phyloP scores from a whole-genome alignment of 2,113 vertebrate species.

The Rhegmatorhina hoffmannsi region DNA sequence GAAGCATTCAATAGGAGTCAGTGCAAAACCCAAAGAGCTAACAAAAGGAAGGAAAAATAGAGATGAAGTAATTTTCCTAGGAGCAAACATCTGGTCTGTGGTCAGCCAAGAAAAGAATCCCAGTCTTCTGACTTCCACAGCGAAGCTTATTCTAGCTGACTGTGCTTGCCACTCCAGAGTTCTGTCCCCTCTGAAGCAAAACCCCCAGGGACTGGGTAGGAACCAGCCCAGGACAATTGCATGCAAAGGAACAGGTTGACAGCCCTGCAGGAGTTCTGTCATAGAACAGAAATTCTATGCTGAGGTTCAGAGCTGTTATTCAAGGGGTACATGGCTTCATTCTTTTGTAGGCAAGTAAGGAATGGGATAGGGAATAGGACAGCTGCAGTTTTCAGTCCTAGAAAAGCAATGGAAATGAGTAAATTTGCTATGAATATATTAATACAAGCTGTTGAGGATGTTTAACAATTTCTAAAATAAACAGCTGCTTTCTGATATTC shows the following conservation, averaged over 20 bases:
- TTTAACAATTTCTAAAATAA: neutral
- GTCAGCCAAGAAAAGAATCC: conserved; percentile 37
- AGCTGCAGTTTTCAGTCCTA: neutral
- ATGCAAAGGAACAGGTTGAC: neutral
- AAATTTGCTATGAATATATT: neutral
- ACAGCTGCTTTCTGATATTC: neutral
- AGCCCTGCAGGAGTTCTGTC: neutral
- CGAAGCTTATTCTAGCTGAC: conserved; percentile 3
- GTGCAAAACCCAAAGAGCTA: conserved; percentile 26
- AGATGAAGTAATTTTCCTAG: conserved; percentile 46
- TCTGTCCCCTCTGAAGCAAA: neutral
- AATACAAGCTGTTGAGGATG: neutral
- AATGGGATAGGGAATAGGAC: neutral
- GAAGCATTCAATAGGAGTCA: conserved; percentile 27
- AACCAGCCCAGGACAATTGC: neutral
- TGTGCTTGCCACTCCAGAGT: neutral
- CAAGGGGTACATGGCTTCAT: neutral
- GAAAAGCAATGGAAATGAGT: neutral
- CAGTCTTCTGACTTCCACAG: conserved; percentile 11
- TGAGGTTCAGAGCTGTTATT: neutral
- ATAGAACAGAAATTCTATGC: neutral
- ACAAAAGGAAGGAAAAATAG: conserved; percentile 57
- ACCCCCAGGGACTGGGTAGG: neutral
- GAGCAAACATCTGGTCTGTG: conserved; percentile 58
- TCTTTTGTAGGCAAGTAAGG: neutral